phyloP scores from a whole-genome alignment of 2,797 vertebrate species.

The Eulemur rubriventer region DNA sequence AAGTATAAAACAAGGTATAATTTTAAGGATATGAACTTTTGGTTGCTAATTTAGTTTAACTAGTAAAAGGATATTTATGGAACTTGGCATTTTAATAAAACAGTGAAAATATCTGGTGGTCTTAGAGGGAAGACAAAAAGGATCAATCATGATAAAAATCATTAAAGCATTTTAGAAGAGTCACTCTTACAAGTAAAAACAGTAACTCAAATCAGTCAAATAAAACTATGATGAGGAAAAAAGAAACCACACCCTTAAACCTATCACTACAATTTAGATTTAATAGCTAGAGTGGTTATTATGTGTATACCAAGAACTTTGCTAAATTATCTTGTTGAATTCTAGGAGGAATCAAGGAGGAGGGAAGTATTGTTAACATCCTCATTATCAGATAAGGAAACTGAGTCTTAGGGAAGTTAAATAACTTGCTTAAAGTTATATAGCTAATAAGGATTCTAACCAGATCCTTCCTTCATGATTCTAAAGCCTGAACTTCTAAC shows the following conservation, averaged over 20 bases:
- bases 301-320: neutral
- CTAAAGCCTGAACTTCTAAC: neutral
- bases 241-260: neutral
- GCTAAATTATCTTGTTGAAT: constrained; percentile 39
- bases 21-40: constrained; percentile 50
- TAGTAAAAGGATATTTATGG: neutral
- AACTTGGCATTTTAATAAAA: constrained; percentile 49
- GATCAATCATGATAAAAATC: constrained; percentile 5
- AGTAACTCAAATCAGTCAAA: constrained; percentile 20
- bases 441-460: neutral
- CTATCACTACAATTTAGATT: neutral
- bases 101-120: constrained; percentile 26
- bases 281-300: neutral
- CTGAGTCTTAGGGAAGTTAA: constrained; percentile 14
- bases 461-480: neutral
- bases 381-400: constrained; percentile 44
- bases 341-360: neutral
- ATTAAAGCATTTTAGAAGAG: constrained; percentile 50
- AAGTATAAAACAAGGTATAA: constrained; percentile 69
- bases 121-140: neutral
- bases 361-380: neutral
- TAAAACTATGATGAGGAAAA: neutral
- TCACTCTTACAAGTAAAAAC: constrained; percentile 23
- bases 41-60: constrained; percentile 9
- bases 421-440: neutral